Evolutionary conservation across 2,113 vertebrate genomes (phyloP), one percentile per base, ranked within the genome.

Genomic region (Morone saxatilis): DNA sequence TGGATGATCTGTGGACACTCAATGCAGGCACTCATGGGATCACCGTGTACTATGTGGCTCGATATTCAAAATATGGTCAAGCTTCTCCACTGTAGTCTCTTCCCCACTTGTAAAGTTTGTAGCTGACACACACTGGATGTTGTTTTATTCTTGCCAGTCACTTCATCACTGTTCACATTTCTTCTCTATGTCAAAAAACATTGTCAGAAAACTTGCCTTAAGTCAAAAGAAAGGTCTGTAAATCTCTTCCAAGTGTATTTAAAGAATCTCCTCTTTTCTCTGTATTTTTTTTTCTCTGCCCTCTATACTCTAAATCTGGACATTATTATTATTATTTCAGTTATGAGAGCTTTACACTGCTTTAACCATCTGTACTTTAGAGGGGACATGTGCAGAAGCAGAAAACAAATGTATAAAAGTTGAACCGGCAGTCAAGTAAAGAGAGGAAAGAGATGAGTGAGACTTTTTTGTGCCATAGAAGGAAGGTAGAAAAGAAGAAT

Each of bases 1-100:
- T 60, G 59, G 12, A 75, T 47, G 67, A 83, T 85, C 19, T 47
- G 69, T 68, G 73, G 43, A 53, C 57, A 72, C 71, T 61, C 16
- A 17, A 56, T 48, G 31, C 20, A 40, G 68, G 41, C 12, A 31
- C 71, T 80, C 53, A 11, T 20, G 60, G 53, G 17, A 68, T 73
- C 20, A 61, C 11, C 13, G 12, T 56, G 20, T 14, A 40, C 0
- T 43, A 11, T 25, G 68, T n/a, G 53, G 17, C 71, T 67, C 20
- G 25, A 73, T 48, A 40, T 47, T 66, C 40, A 63, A 56, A 81
- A 61, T 84, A 31, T 40, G 36, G 43, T 78, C 31, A 48, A 57
- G 48, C 54, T 62, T 65, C 19, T 60, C 54, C 53, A 71, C 48
- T 66, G 47, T 19, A n/a, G 63, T 84, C 40, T 79, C 41, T 56